Evolutionary conservation across 2,113 vertebrate species (phyloP).

Genomic region (Piaya cayana): DNA sequence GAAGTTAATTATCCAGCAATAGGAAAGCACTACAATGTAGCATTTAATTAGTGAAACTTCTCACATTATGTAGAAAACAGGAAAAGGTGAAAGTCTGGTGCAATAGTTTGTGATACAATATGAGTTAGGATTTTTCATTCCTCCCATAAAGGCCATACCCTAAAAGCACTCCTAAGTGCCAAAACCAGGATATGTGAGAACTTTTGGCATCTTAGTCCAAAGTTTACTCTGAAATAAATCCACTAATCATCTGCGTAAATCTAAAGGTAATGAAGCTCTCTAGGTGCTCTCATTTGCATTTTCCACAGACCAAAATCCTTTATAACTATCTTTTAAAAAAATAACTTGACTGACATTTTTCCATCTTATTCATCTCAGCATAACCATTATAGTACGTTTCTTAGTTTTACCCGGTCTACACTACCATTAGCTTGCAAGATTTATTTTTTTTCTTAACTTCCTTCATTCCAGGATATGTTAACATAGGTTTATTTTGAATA

Average conservation of each 20-base stretch:
- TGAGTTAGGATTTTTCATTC: neutral
- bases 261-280: constrained; percentile 49
- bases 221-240: constrained; percentile 39
- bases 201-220: neutral
- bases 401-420: neutral
- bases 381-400: neutral
- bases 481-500: neutral
- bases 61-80: neutral
- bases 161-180: constrained; percentile 4
- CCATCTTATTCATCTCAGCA: neutral
- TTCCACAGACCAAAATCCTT: neutral
- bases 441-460: neutral
- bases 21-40: neutral
- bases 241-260: constrained; percentile 57
- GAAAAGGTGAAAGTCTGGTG: neutral
- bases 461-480: neutral
- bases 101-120: neutral
- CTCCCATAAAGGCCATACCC: constrained; percentile 1
- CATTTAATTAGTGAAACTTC: neutral
- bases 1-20: neutral
- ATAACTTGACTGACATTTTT: neutral
- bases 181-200: constrained; percentile 25
- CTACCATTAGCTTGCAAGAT: neutral
- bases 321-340: neutral
- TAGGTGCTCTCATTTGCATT: constrained; percentile 10